Conservation (phyloP, 2,888 invertebrate species). For the Chaetogeoica ovagalla region DNA sequence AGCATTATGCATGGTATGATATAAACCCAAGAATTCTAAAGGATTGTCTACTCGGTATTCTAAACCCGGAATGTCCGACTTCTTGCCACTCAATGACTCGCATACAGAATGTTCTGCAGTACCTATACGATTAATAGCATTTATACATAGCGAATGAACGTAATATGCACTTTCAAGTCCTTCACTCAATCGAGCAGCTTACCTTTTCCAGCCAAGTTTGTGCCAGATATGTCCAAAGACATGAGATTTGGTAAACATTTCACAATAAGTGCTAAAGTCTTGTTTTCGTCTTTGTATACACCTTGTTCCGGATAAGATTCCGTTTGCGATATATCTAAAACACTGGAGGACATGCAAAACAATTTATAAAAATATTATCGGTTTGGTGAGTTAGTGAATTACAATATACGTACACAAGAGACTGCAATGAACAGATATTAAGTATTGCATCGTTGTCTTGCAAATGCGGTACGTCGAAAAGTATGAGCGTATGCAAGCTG, state of each 20-base stretch:
- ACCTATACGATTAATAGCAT: slow-evolving; percentile 30
- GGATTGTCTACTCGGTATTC: slow-evolving; percentile 74
- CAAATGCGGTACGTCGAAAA: slow-evolving; percentile 52
- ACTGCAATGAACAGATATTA: slow-evolving; percentile 39
- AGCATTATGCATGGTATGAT: slow-evolving; percentile 86
- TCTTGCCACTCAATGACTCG: slow-evolving; percentile 46
- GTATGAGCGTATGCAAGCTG: slow-evolving; percentile 51
- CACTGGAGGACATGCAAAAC: slow-evolving; percentile 59
- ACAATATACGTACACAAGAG: slow-evolving; percentile 57
- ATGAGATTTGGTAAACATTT: slow-evolving; percentile 73
- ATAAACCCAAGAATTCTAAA: slow-evolving; percentile 87
- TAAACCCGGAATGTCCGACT: slow-evolving; percentile 83
- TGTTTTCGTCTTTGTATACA: slow-evolving; percentile 75
- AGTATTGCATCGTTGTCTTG: slow-evolving; percentile 45
- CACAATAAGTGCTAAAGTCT: slow-evolving; percentile 72
- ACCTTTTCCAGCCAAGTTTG: slow-evolving; percentile 88
- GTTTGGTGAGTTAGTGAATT: slow-evolving; percentile 57
- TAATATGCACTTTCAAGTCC: not conserved
- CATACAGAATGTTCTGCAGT: slow-evolving; percentile 51
- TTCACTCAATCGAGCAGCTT: slow-evolving; percentile 57
- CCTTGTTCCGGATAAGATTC: slow-evolving; percentile 68
- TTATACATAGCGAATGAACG: not conserved
- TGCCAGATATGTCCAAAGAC: slow-evolving; percentile 92
- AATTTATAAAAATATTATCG: too few species aligned
- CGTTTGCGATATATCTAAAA: slow-evolving; percentile 83